These are phyloP conservation scores for Cetonia aurata DNA, from an alignment of 2,888 invertebrate species.

Conservation along the genomic window DNA sequence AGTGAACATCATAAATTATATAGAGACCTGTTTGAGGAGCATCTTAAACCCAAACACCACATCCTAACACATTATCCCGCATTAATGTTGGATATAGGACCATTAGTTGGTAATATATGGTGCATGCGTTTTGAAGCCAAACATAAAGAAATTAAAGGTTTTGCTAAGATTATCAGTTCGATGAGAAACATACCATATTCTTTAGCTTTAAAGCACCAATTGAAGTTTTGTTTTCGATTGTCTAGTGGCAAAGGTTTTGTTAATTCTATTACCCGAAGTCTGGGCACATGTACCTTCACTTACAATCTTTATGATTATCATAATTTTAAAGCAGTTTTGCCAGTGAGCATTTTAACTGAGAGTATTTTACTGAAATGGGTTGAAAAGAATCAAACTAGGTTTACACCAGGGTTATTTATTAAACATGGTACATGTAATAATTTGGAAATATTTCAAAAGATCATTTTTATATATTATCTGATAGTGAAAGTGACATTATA, in stretches of 20 bases:
- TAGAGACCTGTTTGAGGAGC: neutral
- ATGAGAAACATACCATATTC: neutral
- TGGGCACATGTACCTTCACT: too few relatives aligned
- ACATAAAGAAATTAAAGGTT: conserved; percentile 1
- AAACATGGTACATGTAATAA: too few relatives aligned
- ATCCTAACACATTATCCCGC: too few relatives aligned
- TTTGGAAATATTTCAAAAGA: neutral
- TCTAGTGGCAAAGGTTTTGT: neutral
- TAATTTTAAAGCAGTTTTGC: too few relatives aligned
- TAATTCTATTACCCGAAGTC: too few relatives aligned
- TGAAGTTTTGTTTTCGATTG: neutral
- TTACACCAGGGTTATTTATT: neutral
- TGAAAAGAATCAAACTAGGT: neutral
- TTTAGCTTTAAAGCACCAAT: neutral
- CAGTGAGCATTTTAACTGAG: too few relatives aligned
- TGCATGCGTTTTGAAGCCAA: conserved; percentile 8
- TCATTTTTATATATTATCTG: neutral
- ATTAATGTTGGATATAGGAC: too few relatives aligned
- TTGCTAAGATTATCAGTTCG: conserved; percentile 2
- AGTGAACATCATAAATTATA: conserved; percentile 3
- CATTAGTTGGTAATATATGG: conserved; percentile 13
- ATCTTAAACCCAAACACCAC: too few relatives aligned
- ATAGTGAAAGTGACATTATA: neutral
- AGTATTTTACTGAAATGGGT: too few relatives aligned
- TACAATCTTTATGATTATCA: too few relatives aligned